These are phyloP conservation scores for Apis dorsata DNA, from an alignment of 1,140 invertebrate genomes.

Conservation along the genomic window DNA sequence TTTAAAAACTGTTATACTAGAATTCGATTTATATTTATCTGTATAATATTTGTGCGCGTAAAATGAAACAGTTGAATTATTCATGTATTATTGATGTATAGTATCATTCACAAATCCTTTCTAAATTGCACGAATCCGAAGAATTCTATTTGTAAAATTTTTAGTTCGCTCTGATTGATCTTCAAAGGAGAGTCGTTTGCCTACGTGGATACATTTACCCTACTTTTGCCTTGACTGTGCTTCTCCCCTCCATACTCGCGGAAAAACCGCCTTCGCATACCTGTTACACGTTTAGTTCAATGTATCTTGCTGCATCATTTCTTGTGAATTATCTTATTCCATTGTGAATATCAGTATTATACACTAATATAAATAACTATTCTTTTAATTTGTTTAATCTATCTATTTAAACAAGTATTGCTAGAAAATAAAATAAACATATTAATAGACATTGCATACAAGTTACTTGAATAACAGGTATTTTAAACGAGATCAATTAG, in stretches of 20 bases:
- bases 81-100: not conserved
- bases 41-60: not conserved
- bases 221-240: conserved; percentile 63
- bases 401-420: no score
- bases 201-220: conserved; percentile 60
- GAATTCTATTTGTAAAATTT: conserved; percentile 16
- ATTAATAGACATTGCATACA: not conserved
- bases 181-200: conserved; percentile 48
- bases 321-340: conserved; percentile 20
- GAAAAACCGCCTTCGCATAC: conserved; percentile 62
- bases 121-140: not conserved
- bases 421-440: not conserved
- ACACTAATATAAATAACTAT: not conserved
- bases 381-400: not conserved
- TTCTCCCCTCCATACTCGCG: conserved; percentile 34
- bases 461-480: no score
- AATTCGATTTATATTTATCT: not conserved
- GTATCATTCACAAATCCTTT: conserved; percentile 2
- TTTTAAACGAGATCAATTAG: no score
- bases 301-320: conserved; percentile 49
- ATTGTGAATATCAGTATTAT: not conserved
- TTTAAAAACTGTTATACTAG: not conserved
- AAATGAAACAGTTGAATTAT: not conserved
- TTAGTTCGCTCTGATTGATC: conserved; percentile 49
- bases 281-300: conserved; percentile 57